These are phyloP conservation scores for Rousettus madagascariensis DNA, from an alignment of 2,797 vertebrate genomes.

Conservation along the genomic window DNA sequence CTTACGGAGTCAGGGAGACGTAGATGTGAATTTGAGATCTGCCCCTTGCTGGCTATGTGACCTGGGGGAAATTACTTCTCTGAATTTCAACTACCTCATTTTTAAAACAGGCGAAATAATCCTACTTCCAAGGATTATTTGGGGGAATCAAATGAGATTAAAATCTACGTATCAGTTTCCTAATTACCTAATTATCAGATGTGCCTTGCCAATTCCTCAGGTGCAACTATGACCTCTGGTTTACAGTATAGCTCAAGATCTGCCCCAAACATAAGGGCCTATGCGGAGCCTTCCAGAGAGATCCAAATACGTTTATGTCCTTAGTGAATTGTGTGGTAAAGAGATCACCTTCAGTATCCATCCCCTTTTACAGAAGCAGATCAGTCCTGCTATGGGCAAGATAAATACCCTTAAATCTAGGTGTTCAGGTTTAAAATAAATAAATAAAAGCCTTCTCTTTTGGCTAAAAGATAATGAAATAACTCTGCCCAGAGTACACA, in stretches of 20 bases:
- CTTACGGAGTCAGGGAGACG: neutral
- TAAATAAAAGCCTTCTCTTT: neutral
- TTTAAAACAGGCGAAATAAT: neutral
- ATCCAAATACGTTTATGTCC: too few species aligned
- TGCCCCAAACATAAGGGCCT: neutral
- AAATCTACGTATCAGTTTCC: neutral
- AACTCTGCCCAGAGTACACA: neutral
- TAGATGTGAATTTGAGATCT: neutral
- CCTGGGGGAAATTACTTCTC: neutral
- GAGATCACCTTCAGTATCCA: neutral
- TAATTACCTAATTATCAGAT: neutral
- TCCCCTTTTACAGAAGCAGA: neutral
- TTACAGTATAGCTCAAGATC: neutral
- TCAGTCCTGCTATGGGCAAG: neutral
- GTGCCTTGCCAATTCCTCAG: neutral
- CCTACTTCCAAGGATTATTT: neutral
- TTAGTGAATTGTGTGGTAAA: neutral
- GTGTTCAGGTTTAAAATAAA: neutral
- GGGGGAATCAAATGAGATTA: neutral
- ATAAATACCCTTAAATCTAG: neutral
- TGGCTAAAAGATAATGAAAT: neutral
- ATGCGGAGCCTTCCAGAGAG: neutral
- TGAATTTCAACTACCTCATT: neutral
- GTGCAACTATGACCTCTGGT: neutral
- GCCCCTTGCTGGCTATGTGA: neutral